A percentile compares a stretch with the other conserved stretches of the same genome.
These are phyloP conservation scores for Harmothoe impar DNA, from an alignment of 2,888 invertebrate species.

Conservation along the genomic window DNA sequence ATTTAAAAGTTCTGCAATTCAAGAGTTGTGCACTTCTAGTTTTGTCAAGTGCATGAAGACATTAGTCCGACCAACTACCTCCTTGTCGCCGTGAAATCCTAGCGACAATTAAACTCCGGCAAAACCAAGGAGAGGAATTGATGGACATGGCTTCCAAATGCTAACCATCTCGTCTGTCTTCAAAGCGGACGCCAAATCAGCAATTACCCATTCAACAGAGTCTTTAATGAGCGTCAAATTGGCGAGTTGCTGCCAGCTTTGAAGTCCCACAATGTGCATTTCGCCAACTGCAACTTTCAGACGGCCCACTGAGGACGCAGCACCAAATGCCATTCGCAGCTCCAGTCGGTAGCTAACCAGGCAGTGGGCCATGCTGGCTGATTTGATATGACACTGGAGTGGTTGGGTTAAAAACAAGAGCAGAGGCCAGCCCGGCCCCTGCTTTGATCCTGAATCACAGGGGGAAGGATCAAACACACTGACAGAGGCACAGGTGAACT, in stretches of 20 bases:
- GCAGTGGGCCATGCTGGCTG: slow-evolving; percentile 13
- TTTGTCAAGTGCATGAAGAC: no score
- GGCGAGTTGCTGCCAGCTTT: slow-evolving; percentile 8
- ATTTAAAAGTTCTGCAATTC: no score
- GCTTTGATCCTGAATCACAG: slow-evolving; percentile 47
- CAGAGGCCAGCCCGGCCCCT: slow-evolving; percentile 26
- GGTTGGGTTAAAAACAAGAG: slow-evolving; percentile 55
- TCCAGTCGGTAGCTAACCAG: slow-evolving; percentile 28
- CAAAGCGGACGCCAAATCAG: slow-evolving; percentile 37
- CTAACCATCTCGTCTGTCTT: slow-evolving; percentile 56
- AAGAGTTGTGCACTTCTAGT: no score
- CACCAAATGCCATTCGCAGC: slow-evolving; percentile 54
- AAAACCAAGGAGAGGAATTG: slow-evolving; percentile 53
- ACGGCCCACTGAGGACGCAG: neutral
- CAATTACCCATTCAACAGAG: slow-evolving; percentile 46
- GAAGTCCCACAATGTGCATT: slow-evolving; percentile 21
- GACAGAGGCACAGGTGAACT: slow-evolving; percentile 54
- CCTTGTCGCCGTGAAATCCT: neutral
- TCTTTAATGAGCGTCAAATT: slow-evolving; percentile 54
- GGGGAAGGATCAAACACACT: slow-evolving; percentile 1
- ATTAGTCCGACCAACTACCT: neutral
- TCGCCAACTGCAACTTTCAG: slow-evolving; percentile 10
- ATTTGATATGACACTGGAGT: slow-evolving; percentile 36
- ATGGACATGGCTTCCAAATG: slow-evolving; percentile 37
- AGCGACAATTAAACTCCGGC: slow-evolving; percentile 27